Conservation (phyloP, 2,113 vertebrate genomes). For the Furnarius figulus region DNA sequence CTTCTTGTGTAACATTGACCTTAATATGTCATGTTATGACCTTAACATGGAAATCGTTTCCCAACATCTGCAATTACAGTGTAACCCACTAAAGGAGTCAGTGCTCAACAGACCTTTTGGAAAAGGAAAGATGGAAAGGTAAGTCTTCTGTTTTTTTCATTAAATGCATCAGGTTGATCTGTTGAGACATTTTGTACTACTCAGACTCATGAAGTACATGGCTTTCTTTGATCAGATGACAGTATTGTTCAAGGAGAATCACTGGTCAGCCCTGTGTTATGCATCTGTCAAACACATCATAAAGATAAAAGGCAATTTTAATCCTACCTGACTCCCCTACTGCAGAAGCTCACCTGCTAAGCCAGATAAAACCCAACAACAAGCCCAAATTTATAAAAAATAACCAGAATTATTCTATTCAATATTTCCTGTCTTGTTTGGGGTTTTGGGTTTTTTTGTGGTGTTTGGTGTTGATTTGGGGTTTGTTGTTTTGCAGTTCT, state of each 20-base stretch:
- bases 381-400: background rate
- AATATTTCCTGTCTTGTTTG: background rate
- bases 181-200: background rate
- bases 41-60: background rate
- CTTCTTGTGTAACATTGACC: too few relatives aligned
- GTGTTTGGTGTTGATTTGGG: background rate
- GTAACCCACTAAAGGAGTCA: background rate
- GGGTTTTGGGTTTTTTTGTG: rapidly evolving
- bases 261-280: background rate
- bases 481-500: background rate
- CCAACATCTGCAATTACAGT: background rate
- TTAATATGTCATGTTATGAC: too few relatives aligned
- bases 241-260: background rate
- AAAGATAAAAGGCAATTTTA: background rate
- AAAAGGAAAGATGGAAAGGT: background rate
- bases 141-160: constrained; percentile 7
- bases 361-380: background rate
- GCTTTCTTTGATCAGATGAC: background rate
- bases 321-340: background rate
- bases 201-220: background rate
- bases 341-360: background rate
- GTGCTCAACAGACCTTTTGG: background rate
- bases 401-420: background rate
- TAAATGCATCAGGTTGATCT: background rate
- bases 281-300: background rate